These are phyloP conservation scores for Oophaga pumilio DNA, from an alignment of 2,113 vertebrate species.

Conservation along the genomic window DNA sequence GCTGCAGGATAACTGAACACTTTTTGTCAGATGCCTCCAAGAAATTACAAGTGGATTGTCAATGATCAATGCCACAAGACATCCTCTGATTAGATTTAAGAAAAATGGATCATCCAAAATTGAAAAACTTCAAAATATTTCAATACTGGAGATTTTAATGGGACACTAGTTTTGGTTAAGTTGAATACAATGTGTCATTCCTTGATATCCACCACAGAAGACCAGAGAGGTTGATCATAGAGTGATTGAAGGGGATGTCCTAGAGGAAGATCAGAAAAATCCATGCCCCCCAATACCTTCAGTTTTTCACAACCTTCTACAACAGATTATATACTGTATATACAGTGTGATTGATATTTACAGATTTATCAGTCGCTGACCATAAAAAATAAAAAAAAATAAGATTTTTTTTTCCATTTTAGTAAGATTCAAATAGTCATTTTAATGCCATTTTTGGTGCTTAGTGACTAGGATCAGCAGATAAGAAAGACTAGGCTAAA, in stretches of 20 bases:
- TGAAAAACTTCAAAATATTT: too few species aligned
- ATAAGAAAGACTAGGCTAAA: slow-evolving; percentile 2
- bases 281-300: not conserved
- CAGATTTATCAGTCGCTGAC: too few species aligned
- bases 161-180: not conserved
- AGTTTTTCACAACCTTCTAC: not conserved
- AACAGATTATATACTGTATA: too few species aligned
- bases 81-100: not conserved
- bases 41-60: not conserved
- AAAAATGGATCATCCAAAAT: too few species aligned
- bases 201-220: not conserved
- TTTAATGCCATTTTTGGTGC: not conserved
- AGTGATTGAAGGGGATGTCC: not conserved
- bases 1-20: not conserved
- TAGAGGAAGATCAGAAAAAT: not conserved
- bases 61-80: not conserved
- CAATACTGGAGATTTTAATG: too few species aligned
- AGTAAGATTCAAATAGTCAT: not conserved
- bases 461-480: not conserved
- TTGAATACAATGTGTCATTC: not conserved
- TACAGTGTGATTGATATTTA: too few species aligned
- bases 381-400: too few species aligned
- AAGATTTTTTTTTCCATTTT: not conserved
- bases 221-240: not conserved
- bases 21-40: not conserved